phyloP scores from a whole-genome alignment of 2,888 invertebrate species.

The Lysandra coridon region DNA sequence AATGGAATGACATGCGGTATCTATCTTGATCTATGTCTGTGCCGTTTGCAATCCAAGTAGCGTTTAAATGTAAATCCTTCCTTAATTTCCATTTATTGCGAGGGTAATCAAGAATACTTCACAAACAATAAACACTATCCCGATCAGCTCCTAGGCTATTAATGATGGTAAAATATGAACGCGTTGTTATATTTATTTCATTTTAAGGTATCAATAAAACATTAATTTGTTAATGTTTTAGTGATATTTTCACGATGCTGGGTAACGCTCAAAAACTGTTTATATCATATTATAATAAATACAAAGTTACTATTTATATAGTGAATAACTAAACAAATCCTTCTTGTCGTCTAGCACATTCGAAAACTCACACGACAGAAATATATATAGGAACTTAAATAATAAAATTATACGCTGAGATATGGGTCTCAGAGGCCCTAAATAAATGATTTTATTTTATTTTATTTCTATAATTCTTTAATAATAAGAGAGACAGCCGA shows the following conservation, averaged over 20 bases:
- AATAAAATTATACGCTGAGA: too few relatives aligned
- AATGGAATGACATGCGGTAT: too few relatives aligned
- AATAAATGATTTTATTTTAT: too few relatives aligned
- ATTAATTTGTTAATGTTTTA: neutral
- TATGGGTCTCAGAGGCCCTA: too few relatives aligned
- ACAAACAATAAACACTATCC: neutral
- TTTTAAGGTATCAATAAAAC: slow-evolving; percentile 1
- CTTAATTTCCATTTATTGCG: slow-evolving; percentile 7
- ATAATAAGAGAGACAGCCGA: too few relatives aligned
- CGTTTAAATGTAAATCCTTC: slow-evolving; percentile 15
- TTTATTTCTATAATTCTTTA: too few relatives aligned
- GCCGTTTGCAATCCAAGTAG: slow-evolving; percentile 7
- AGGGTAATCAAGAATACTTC: neutral
- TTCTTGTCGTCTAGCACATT: too few relatives aligned
- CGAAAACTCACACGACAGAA: too few relatives aligned
- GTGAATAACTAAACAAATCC: too few relatives aligned
- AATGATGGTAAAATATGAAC: slow-evolving; percentile 3
- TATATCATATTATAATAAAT: neutral
- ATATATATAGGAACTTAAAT: too few relatives aligned
- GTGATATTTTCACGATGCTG: neutral
- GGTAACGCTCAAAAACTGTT: neutral
- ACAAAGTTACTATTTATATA: neutral
- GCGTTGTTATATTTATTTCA: neutral
- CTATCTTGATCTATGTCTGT: too few relatives aligned
- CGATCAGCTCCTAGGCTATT: neutral